Conservation (phyloP, 2,797 vertebrate genomes). For the Rhadinocentrus ornatus region DNA sequence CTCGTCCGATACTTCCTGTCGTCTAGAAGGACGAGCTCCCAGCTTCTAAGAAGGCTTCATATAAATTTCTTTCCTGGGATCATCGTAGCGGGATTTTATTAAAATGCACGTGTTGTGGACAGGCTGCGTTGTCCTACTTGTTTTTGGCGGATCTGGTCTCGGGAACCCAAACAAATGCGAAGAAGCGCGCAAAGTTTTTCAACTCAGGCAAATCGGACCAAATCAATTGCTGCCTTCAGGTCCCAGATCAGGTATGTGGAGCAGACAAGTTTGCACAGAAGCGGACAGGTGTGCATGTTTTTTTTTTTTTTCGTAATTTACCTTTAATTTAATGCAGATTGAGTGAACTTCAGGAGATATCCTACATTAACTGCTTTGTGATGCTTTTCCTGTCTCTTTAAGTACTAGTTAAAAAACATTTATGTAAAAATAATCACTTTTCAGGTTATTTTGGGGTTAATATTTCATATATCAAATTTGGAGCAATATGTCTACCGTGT, state of each 20-base stretch:
- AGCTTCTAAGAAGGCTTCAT: conserved; percentile 3
- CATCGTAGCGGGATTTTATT: background rate
- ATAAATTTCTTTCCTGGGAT: background rate
- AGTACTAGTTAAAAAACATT: conserved; percentile 20
- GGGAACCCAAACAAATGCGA: conserved; percentile 81
- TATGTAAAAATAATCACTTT: background rate
- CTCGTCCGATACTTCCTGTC: conserved; percentile 58
- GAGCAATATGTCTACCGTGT: background rate
- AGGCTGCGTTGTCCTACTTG: conserved; percentile 54
- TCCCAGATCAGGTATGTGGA: conserved; percentile 83
- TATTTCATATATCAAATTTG: background rate
- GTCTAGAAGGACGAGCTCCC: background rate
- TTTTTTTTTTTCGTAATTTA: background rate
- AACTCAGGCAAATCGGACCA: conserved; percentile 81
- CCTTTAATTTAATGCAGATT: background rate
- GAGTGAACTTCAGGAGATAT: background rate
- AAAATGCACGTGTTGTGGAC: conserved; percentile 60
- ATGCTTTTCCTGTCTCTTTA: conserved; percentile 31
- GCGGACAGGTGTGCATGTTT: background rate
- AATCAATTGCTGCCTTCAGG: conserved; percentile 75
- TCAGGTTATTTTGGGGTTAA: background rate
- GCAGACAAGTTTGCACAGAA: background rate
- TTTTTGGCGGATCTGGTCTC: conserved; percentile 40
- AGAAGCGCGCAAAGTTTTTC: conserved; percentile 89
- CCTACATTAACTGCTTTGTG: conserved; percentile 18